Percentiles rank a stretch among this genome's conserved stretches.
phyloP scores from a whole-genome alignment of 2,797 vertebrate species.

The Argyrosomus regius region DNA sequence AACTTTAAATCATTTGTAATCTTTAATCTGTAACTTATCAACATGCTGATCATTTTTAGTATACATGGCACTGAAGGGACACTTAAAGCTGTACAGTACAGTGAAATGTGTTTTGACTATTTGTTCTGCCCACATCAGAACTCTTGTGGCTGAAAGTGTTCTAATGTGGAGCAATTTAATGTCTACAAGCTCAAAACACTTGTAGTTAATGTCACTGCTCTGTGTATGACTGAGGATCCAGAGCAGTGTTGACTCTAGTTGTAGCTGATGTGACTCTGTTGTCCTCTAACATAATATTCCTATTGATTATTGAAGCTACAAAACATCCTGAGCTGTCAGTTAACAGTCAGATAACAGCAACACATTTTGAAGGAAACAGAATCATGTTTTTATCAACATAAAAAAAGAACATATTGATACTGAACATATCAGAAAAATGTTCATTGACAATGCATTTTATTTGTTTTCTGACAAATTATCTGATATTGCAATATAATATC shows the following conservation, averaged over 20 bases:
- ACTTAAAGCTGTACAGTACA: no score
- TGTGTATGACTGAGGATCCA: background rate
- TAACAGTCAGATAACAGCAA: background rate
- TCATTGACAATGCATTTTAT: background rate
- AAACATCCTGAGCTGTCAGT: no score
- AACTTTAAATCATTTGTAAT: no score
- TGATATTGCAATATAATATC: background rate
- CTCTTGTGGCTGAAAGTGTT: no score
- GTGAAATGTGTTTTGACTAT: no score
- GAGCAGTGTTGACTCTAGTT: background rate
- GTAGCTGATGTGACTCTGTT: background rate
- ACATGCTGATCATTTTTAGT: background rate
- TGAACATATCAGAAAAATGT: background rate
- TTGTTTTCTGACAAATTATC: background rate
- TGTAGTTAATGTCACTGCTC: background rate
- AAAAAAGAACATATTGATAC: background rate
- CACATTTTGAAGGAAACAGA: no score
- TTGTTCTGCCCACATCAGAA: no score
- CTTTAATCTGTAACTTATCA: no score
- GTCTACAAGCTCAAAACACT: background rate
- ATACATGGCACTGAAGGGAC: background rate
- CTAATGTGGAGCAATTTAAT: background rate
- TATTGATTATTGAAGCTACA: conserved; percentile 5
- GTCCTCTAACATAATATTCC: background rate
- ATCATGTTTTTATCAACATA: no score